These are phyloP conservation scores for Pygmarrhopalites habei DNA, from an alignment of 1,140 invertebrate species.

Conservation along the genomic window DNA sequence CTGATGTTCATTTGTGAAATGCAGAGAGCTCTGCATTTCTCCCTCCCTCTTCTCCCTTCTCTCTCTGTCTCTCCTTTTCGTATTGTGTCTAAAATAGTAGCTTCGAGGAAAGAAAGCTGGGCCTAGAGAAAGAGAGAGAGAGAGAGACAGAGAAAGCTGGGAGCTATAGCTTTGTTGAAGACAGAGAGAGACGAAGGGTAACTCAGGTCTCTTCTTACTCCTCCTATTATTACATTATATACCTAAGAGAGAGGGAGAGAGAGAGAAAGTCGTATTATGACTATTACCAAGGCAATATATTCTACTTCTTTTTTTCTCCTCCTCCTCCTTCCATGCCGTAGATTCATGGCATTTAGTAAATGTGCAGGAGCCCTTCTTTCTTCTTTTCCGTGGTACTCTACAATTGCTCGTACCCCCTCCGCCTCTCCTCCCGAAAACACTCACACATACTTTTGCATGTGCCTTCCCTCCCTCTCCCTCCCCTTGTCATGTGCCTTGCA, in stretches of 20 bases:
- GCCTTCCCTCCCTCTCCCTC: conserved; percentile 13
- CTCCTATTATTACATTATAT: conserved; percentile 32
- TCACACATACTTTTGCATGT: too few relatives aligned
- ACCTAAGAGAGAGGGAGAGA: too few relatives aligned
- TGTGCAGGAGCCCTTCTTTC: conserved; percentile 9
- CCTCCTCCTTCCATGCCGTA: background rate
- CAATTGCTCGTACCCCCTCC: background rate
- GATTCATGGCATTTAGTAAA: background rate
- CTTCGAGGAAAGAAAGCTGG: too few relatives aligned
- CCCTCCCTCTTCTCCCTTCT: background rate
- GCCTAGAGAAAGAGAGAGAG: background rate
- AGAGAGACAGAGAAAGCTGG: background rate
- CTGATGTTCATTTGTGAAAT: conserved; percentile 35
- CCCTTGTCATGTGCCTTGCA: conserved; percentile 22
- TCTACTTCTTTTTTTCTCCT: conserved; percentile 10
- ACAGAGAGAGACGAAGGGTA: too few relatives aligned
- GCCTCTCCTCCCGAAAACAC: conserved; percentile 15
- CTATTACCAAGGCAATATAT: conserved; percentile 25
- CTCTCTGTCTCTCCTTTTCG: background rate
- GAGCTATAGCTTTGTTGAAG: too few relatives aligned
- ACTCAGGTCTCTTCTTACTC: conserved; percentile 22
- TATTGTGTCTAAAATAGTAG: too few relatives aligned
- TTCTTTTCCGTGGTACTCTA: background rate
- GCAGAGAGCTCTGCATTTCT: conserved; percentile 25
- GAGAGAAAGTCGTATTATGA: conserved; percentile 23